phyloP scores from a whole-genome alignment of 2,888 invertebrate genomes.

The Drosophila buzzatii region DNA sequence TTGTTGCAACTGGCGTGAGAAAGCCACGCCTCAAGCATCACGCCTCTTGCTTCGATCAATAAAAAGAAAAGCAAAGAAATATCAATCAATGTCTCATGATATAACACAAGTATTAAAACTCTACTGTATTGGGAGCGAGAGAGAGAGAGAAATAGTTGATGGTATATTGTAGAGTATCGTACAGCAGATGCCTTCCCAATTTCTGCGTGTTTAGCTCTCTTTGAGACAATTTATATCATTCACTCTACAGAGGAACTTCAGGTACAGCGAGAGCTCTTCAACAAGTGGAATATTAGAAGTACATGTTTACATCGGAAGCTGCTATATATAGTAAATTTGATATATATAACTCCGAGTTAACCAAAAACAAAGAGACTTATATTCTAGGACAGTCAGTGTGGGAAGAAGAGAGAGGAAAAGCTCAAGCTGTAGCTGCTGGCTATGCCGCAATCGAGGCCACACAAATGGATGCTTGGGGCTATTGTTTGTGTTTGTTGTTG shows the following conservation, averaged over 20 bases:
- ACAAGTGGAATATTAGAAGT: background rate
- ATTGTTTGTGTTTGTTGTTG: background rate
- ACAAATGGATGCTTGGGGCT: conserved; percentile 22
- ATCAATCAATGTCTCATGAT: conserved; percentile 33
- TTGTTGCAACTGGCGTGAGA: conserved; percentile 26
- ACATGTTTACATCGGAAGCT: background rate
- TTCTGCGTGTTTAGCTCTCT: too few relatives aligned
- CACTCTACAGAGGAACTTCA: too few relatives aligned
- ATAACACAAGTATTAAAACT: background rate
- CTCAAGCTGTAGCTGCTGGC: background rate
- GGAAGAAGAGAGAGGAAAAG: background rate
- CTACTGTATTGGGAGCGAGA: too few relatives aligned
- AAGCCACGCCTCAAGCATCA: conserved; percentile 15
- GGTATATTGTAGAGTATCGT: background rate
- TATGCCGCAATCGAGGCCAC: conserved; percentile 16
- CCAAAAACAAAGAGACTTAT: background rate
- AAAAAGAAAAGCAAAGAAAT: conserved; percentile 8
- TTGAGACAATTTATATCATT: too few relatives aligned
- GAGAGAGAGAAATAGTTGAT: background rate
- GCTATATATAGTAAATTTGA: background rate
- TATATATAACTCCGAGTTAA: background rate
- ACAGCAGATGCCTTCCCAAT: too few relatives aligned
- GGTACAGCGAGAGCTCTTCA: background rate
- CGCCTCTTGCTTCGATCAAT: background rate
- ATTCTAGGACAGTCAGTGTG: background rate